These are phyloP conservation scores for Lacanobia oleracea DNA, from an alignment of 2,888 invertebrate genomes.

Conservation along the genomic window DNA sequence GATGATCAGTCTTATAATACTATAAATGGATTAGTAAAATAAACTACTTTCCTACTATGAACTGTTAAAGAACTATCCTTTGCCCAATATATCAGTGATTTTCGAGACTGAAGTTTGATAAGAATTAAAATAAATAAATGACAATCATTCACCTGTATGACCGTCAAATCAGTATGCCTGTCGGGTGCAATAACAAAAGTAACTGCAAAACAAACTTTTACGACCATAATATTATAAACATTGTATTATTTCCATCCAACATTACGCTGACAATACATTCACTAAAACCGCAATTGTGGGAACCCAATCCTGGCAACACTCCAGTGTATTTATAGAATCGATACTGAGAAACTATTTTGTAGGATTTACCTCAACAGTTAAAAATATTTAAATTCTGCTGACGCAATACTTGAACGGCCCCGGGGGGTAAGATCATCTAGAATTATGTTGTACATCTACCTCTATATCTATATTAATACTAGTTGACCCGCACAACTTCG, in stretches of 20 bases:
- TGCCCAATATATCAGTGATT: too few species aligned
- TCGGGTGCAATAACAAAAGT: neutral
- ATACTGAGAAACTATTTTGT: slow-evolving; percentile 38
- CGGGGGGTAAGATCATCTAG: too few species aligned
- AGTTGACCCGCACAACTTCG: too few species aligned
- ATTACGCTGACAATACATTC: slow-evolving; percentile 31
- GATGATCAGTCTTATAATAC: too few species aligned
- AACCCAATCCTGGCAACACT: slow-evolving; percentile 53
- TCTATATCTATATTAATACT: too few species aligned
- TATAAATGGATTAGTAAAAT: too few species aligned
- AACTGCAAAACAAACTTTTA: slow-evolving; percentile 14
- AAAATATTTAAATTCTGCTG: too few species aligned
- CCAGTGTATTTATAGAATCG: slow-evolving; percentile 55
- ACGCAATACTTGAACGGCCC: too few species aligned
- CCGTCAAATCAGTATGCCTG: slow-evolving; percentile 16
- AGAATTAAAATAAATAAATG: neutral
- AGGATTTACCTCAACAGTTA: slow-evolving; percentile 20
- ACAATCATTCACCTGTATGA: neutral
- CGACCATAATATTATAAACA: slow-evolving; percentile 22
- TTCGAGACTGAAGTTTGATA: neutral
- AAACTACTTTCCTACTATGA: too few species aligned
- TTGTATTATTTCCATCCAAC: slow-evolving; percentile 42
- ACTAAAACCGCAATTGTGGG: slow-evolving; percentile 59
- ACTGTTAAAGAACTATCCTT: too few species aligned
- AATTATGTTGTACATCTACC: too few species aligned